Evolutionary conservation across 2,113 vertebrate genomes (phyloP), one percentile per base, ranked within the genome.

Genomic region (Lepidothrix coronata): DNA sequence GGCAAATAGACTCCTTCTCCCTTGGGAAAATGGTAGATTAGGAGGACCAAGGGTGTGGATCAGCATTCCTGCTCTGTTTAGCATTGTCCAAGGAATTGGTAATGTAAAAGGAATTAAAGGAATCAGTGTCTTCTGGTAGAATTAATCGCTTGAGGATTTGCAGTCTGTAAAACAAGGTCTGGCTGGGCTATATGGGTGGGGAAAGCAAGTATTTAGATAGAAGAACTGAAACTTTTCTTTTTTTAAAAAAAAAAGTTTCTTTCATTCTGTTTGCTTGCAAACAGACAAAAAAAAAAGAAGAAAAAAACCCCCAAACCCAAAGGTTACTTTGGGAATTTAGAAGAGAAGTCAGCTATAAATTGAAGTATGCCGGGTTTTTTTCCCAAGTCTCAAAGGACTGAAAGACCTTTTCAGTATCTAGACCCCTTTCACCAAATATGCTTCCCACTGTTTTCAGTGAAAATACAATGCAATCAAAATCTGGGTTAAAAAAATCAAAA

Each of bases 61-160:
- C 51, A 13, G 0, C 54, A 66, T 84, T 93, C 76, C 88, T 2
- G 0, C 52, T 88, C 67, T 84, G 39, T 31, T 71, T 59, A 90
- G 39, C 46, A 57, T 46, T 58, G 41, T 70, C 88, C 90, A 59
- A 92, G 65, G 61, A 94, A 37, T 9, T 24, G 9, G 75, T 92
- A 90, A 94, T 72, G 65, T 79, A 10, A 94, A 81, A 94, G 44
- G 93, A 94, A 96, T 95, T 79, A 91, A 95, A 95, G 39, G 92
- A 93, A 95, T 96, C 0, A 3, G 8, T 68, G 31, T 81, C 43
- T 84, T 91, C 90, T 88, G 66, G 35, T 59, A 57, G 62, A 78
- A 82, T 68, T 84, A 92, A 89, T 93, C 83, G 63, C 84, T 68
- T 54, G 91, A 88, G 89, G 74, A 67, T 88, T 85, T 91, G 49